Evolutionary conservation across 1,140 invertebrate species (phyloP).

Genomic region (Sarcophaga peregrina): DNA sequence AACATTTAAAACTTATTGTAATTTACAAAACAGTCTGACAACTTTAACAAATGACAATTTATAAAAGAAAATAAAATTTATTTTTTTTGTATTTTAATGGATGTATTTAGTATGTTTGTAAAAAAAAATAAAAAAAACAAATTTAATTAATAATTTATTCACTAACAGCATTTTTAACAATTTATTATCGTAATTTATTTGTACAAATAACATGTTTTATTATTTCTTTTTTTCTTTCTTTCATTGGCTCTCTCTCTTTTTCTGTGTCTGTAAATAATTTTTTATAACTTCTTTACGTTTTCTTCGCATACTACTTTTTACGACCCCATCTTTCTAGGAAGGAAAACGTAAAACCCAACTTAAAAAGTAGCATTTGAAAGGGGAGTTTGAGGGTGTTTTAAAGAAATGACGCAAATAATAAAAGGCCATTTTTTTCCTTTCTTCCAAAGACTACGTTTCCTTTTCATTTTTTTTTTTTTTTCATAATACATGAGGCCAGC

Average conservation of each 20-base stretch:
- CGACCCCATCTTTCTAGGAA: too few species aligned
- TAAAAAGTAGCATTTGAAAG: not conserved
- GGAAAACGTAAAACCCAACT: too few species aligned
- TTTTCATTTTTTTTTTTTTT: too few species aligned
- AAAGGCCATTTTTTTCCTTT: not conserved
- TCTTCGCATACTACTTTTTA: too few species aligned
- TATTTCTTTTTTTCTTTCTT: not conserved
- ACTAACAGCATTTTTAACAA: slow-evolving; percentile 25
- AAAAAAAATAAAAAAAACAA: not conserved
- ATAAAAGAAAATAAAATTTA: not conserved
- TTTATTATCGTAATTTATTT: slow-evolving; percentile 25
- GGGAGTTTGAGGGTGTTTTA: not conserved
- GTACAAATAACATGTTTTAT: slow-evolving; percentile 22
- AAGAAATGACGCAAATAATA: slow-evolving; percentile 18
- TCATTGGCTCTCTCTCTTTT: not conserved
- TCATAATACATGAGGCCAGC: too few species aligned
- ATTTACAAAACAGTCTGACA: slow-evolving; percentile 24
- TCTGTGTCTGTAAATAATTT: too few species aligned
- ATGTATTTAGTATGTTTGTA: too few species aligned
- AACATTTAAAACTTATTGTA: slow-evolving; percentile 25
- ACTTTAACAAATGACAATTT: slow-evolving; percentile 25
- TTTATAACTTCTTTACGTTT: too few species aligned
- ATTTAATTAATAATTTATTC: slow-evolving; percentile 12
- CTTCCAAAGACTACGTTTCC: too few species aligned
- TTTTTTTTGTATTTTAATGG: too few species aligned